phyloP scores from a whole-genome alignment of 64 coral and sea anemone genomes.

The Stylophora pistillata region DNA sequence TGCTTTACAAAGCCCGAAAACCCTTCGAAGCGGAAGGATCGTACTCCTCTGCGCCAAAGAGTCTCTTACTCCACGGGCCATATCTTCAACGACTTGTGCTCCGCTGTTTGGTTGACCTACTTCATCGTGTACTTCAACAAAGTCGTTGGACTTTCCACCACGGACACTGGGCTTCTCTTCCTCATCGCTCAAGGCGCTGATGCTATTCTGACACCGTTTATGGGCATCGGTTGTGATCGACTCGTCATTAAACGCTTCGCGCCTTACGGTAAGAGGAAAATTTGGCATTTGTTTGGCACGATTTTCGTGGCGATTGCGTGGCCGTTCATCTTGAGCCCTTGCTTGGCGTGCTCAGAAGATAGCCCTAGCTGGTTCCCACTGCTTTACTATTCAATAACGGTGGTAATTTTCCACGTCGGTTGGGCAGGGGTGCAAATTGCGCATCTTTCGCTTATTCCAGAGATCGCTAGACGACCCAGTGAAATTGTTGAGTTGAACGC shows the following conservation, averaged over 20 bases:
- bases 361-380: constrained; percentile 45
- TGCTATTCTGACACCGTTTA: constrained; percentile 79
- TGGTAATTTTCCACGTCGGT: constrained; percentile 71
- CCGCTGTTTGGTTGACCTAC: constrained; percentile 75
- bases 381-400: constrained; percentile 53
- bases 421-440: constrained; percentile 75
- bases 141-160: constrained; percentile 75
- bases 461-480: constrained; percentile 53
- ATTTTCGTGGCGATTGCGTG: constrained; percentile 69
- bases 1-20: background rate
- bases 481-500: constrained; percentile 84
- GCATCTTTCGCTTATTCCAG: constrained; percentile 72
- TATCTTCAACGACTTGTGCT: constrained; percentile 85
- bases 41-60: constrained; percentile 56
- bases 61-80: constrained; percentile 76
- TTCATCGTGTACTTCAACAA: constrained; percentile 89
- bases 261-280: constrained; percentile 68
- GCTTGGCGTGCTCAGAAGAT: constrained; percentile 42
- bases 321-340: constrained; percentile 86
- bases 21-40: background rate
- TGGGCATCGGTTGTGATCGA: constrained; percentile 72
- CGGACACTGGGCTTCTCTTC: constrained; percentile 64
- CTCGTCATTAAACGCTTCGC: constrained; percentile 40
- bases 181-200: constrained; percentile 75
- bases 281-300: constrained; percentile 81